Base-by-base conservation (phyloP, 2,113 vertebrate species). In the Petromus typicus region DNA sequence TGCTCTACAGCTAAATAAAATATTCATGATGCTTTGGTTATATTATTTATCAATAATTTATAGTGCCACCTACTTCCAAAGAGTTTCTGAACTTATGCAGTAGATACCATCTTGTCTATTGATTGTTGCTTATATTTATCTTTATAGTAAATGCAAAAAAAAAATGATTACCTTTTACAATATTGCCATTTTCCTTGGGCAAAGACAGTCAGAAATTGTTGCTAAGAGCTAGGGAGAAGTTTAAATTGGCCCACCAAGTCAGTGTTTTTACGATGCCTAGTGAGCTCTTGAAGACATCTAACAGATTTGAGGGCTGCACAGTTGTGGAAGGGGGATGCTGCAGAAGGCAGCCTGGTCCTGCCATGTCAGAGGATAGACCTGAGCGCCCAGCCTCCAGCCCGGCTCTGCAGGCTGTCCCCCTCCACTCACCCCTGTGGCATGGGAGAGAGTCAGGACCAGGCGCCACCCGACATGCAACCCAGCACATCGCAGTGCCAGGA, bases 401-500 rank as follows among this genome's bases (percentile, higher is more conserved):
- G 0, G 1, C 7, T 43, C 81, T 22, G 43, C 32, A 34, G 57
- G 23, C 67, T 0, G 14, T 17, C 43, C 76, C 57, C 71, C 80
- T 59, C 2, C 11, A 54, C 37, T 9, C 45, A 2, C 14, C 4
- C 0, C 0, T 14, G 25, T 34, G 64, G 17, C 30, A 20, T 34
- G 37, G 64, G 66, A 34, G 59, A 73, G 82, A 45, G 76, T 54
- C 27, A 56, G 43, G 27, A 73, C 23, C 8, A 90, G 57, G 76
- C 85, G 78, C 59, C 48, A 91, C 92, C 88, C 75, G 79, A 66
- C 79, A 88, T 59, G 92, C 93, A 64, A 94, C 89, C 86, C 23
- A 90, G 97, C 88, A 92, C 92, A 79, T 66, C 91, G 0, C 59
- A 56, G 48, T 95, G 95, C 96, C 93, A n/a, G 78, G 83, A 96